Evolutionary conservation across 2,888 invertebrate genomes (phyloP).

Genomic region (Tetropium fuscum): DNA sequence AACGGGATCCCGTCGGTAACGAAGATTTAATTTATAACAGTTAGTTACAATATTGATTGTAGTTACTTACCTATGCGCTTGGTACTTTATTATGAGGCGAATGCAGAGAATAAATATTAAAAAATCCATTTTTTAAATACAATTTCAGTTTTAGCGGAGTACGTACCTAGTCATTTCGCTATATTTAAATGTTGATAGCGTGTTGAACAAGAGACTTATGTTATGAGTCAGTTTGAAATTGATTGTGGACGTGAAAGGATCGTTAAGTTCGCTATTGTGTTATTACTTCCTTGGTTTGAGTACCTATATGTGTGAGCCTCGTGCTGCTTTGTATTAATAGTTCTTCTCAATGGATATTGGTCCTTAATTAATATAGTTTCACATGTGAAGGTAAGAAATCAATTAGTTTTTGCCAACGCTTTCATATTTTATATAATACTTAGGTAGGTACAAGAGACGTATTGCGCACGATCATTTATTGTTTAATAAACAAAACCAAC

Average conservation of each 20-base stretch:
- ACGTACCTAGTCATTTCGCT: slow-evolving; percentile 26
- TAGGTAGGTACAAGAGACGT: no score
- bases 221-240: slow-evolving; percentile 57
- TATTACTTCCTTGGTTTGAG: slow-evolving; percentile 1
- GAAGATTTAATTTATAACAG: slow-evolving; percentile 3
- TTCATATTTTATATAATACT: no score
- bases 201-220: slow-evolving; percentile 54
- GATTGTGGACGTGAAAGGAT: slow-evolving; percentile 48
- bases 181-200: slow-evolving; percentile 58
- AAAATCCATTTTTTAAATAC: slow-evolving; percentile 7
- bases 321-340: slow-evolving; percentile 13
- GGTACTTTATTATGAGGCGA: background rate
- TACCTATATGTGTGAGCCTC: background rate
- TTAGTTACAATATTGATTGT: background rate
- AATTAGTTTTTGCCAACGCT: background rate
- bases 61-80: background rate
- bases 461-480: no score
- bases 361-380: no score
- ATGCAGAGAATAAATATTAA: background rate
- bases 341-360: slow-evolving; percentile 9
- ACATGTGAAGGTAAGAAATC: slow-evolving; percentile 9
- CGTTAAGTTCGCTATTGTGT: slow-evolving; percentile 21
- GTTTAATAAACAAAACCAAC: no score
- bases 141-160: slow-evolving; percentile 7
- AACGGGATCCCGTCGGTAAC: slow-evolving; percentile 6